These are phyloP conservation scores for Agonopterix alstromeriana DNA, from an alignment of 2,888 invertebrate species.

Conservation along the genomic window DNA sequence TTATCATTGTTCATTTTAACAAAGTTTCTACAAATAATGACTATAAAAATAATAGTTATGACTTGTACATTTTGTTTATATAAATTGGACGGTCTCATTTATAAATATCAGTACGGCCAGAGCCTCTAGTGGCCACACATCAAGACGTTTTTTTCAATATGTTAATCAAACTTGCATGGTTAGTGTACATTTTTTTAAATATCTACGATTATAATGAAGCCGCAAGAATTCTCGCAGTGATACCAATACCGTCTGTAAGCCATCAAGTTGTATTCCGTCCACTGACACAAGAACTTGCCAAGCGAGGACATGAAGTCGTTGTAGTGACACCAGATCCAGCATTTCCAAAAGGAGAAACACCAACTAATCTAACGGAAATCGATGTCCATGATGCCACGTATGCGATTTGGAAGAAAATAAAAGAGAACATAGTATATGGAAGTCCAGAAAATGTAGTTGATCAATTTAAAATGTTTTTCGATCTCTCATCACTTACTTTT, in stretches of 20 bases:
- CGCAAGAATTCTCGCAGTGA: constrained; percentile 27
- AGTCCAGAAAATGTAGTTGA: constrained; percentile 7
- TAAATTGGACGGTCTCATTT: too few relatives aligned
- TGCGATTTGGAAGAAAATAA: background rate
- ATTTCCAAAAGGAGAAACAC: constrained; percentile 26
- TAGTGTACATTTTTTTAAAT: background rate
- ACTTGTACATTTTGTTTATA: too few relatives aligned
- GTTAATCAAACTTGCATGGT: too few relatives aligned
- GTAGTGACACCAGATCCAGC: constrained; percentile 53
- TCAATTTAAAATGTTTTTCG: constrained; percentile 12
- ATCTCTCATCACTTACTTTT: background rate
- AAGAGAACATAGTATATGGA: constrained; percentile 4
- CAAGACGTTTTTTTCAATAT: too few relatives aligned
- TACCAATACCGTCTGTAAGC: constrained; percentile 53
- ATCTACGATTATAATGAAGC: constrained; percentile 7
- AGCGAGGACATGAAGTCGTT: constrained; percentile 58
- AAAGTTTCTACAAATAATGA: too few relatives aligned
- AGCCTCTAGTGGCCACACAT: too few relatives aligned
- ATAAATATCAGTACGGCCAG: too few relatives aligned
- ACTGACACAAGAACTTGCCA: constrained; percentile 46
- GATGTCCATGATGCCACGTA: background rate
- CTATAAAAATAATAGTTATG: too few relatives aligned
- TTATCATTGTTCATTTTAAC: too few relatives aligned
- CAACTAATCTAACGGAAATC: constrained; percentile 6
- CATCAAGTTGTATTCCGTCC: constrained; percentile 57